Base-by-base conservation (phyloP, 2,797 vertebrate genomes). In the Crocodylus rhombifer region DNA sequence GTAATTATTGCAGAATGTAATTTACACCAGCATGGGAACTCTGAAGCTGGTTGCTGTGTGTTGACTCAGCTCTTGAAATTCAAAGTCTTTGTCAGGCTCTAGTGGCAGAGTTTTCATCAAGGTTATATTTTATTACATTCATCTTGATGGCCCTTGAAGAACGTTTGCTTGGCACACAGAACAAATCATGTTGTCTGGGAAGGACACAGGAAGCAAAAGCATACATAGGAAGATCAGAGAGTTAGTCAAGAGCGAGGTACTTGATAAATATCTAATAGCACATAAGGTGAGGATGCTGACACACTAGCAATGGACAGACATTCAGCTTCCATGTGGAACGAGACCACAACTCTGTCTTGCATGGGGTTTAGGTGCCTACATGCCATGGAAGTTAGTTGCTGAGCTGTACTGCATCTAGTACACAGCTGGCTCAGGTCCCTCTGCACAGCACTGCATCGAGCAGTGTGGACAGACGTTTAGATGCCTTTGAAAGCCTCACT, bases 111-210 rank as follows among this genome's bases (percentile, higher is more conserved):
- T 33, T 56, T 84, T 13, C 2, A 0, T 42, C 85, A 94, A 92
- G 93, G 91, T 88, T 55, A 0, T 73, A 67, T 94, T 88, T 92
- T 88, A 91, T 89, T 88, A 84, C 75, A 92, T 89, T 81, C 80
- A 81, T 78, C 80, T 63, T 28, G 33, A n/a, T 4, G 61, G 69
- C 69, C 88, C 75, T 69, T 2, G 2, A 33, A 69, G 75, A 83
- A 63, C 0, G 14, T 64, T 51, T 33, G 0, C 17, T 71, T 80
- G 79, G 80, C 69, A 67, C 79, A 58, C 76, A 33, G 85, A 56
- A 83, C 91, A 91, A 92, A 88, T 92, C 71, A 25, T 56, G 0
- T 42, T 3, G 18, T 71, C 1, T 0, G 80, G 60, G 73, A 82
- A 87, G 73, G 86, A 71, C 51, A 3, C 57, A 30, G n/a, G 77